Evolutionary conservation across 2,797 vertebrate genomes (phyloP), one percentile per base, ranked within the genome.

Genomic region (Antennarius maculatus): DNA sequence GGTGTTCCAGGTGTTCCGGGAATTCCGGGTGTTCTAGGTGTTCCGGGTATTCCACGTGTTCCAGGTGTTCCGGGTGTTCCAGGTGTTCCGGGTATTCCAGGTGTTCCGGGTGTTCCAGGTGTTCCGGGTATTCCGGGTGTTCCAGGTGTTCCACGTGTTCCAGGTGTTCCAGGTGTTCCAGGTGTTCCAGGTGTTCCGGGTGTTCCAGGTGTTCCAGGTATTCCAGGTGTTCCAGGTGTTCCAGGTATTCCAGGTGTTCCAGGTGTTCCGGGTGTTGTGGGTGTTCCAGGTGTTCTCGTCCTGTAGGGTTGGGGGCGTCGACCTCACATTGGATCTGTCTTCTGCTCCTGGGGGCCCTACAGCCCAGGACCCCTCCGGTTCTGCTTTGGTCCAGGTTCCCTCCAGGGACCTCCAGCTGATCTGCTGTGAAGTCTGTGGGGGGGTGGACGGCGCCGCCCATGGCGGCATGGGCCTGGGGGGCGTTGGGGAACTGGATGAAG

Each of bases 401-500:
- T 14, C 94, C 95, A 0, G 93, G 92, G 61, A 94, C 89, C 84
- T 97, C 95, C 82, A 92, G 93, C 81, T 94, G 94, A 66, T 98
- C 96, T 0, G 94, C 95, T 1, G 96, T 96, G 71, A 98, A 98
- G 86, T 99, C 97, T 0, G 91, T 80, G 14, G 91, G 79, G 0
- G 94, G 80, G 82, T 90, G 87, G 74, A 90, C 61, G 55, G 90
- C 74, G 78, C 86, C 85, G 1, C 91, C 94, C 92, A 95, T 91
- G 65, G 92, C 88, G 41, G 93, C 88, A 27, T 96, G 95, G 47
- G 95, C 95, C 81, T 97, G 97, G 17, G 95, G 93, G 29, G 94
- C 92, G 0, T 97, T 96, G 27, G 96, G 96, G 81, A 97, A 96
- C 94, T 97, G 97, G 53, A 97, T 82, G 0, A 98, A 98, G 0